Evolutionary conservation across 2,888 invertebrate genomes (phyloP).

Genomic region (Cephus sareptanus): DNA sequence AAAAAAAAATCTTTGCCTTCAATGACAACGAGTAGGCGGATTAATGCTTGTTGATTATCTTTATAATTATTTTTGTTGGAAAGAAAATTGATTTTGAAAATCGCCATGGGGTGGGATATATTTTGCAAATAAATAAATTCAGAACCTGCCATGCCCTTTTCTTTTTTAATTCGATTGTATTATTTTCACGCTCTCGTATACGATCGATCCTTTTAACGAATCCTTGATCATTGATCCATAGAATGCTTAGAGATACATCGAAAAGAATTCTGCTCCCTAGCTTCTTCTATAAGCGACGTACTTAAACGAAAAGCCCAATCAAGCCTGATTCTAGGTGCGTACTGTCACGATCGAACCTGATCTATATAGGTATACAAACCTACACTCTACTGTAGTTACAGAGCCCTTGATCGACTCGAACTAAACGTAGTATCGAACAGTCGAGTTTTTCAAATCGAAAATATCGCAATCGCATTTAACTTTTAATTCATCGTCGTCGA

Average conservation of each 20-base stretch:
- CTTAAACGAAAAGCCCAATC: background rate
- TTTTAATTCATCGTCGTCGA: background rate
- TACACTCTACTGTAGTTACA: constrained; percentile 7
- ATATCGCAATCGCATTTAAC: background rate
- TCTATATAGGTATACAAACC: constrained; percentile 2
- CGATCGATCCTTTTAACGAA: background rate
- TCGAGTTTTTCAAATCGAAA: constrained; percentile 11
- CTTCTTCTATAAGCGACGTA: constrained; percentile 7
- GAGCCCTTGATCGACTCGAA: constrained; percentile 10
- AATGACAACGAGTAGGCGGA: background rate
- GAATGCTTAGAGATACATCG: background rate
- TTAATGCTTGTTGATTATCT: background rate
- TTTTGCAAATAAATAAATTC: background rate
- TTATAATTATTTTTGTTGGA: too few relatives aligned
- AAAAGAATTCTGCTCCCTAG: background rate
- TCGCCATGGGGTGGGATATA: background rate
- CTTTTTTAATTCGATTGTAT: background rate
- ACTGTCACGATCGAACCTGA: constrained; percentile 4
- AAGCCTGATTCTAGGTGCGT: background rate
- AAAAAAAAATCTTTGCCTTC: background rate
- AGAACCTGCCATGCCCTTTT: too few relatives aligned
- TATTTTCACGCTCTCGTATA: background rate
- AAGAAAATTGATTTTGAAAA: background rate
- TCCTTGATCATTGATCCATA: background rate
- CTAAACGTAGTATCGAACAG: constrained; percentile 13